Percentiles rank a stretch among this genome's conserved stretches.
Conservation (phyloP, 2,113 vertebrate species). For the Anser brachyrhynchus region DNA sequence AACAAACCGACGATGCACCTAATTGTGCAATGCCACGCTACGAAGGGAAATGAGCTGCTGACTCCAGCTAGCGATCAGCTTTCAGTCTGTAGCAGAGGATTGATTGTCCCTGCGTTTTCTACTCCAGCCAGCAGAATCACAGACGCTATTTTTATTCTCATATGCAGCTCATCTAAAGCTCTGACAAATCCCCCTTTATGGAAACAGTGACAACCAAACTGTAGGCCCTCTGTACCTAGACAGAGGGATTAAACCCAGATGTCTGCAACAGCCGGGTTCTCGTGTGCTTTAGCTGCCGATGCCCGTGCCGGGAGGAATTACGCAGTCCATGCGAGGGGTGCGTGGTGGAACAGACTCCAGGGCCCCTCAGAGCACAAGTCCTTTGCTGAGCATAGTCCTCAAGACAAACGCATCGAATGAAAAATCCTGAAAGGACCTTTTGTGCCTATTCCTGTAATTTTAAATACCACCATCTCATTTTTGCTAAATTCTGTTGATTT, state of each 20-base stretch:
- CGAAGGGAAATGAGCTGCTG: neutral
- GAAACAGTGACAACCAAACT: neutral
- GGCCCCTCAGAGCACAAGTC: rapidly evolving
- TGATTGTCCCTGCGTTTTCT: neutral
- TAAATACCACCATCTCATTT: neutral
- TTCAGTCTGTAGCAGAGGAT: neutral
- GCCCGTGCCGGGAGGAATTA: neutral
- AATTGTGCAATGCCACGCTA: rapidly evolving
- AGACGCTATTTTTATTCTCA: neutral
- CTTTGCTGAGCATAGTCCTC: neutral
- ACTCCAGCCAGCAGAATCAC: neutral
- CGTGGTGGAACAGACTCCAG: neutral
- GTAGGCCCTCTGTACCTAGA: neutral
- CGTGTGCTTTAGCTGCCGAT: rapidly evolving
- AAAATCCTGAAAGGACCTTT: neutral
- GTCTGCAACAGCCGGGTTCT: neutral
- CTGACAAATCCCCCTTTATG: neutral
- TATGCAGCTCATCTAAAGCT: rapidly evolving
- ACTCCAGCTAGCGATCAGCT: neutral
- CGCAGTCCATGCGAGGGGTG: rapidly evolving
- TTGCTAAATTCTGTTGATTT: neutral
- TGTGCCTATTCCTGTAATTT: rapidly evolving
- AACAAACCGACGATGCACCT: neutral
- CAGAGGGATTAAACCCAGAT: neutral
- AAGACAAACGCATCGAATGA: neutral